Conservation (phyloP, 2,888 invertebrate genomes). For the Mongoloraphidia duomilia region DNA sequence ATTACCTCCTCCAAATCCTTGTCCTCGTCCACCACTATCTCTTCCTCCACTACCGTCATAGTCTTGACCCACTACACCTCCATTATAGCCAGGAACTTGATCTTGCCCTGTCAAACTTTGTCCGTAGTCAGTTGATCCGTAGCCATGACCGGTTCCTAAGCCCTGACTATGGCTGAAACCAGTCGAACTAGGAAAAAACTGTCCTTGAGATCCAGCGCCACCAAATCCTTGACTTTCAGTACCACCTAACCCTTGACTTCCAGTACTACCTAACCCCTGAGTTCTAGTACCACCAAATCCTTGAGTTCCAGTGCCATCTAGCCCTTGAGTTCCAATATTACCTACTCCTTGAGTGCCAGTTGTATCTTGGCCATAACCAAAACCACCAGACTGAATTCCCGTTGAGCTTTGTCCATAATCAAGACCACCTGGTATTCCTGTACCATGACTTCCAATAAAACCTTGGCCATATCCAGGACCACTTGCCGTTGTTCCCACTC, state of each 20-base stretch:
- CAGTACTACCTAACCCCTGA: constrained; percentile 9
- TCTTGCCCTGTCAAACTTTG: background rate
- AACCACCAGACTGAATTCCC: background rate
- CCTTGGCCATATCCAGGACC: constrained; percentile 6
- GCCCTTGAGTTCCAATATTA: background rate
- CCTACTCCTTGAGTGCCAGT: constrained; percentile 1
- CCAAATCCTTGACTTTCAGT: background rate
- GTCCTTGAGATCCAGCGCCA: constrained; percentile 1
- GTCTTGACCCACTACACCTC: background rate
- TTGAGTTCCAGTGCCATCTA: background rate
- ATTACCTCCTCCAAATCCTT: background rate
- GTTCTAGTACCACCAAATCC: background rate
- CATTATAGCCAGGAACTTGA: background rate
- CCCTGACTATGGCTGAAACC: background rate
- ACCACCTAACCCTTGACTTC: background rate
- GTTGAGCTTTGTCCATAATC: constrained; percentile 6
- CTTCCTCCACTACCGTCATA: background rate
- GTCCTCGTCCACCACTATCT: background rate
- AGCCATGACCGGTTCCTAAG: background rate
- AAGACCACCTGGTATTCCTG: constrained; percentile 3
- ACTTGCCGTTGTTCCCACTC: constrained; percentile 4
- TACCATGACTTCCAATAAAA: constrained; percentile 6
- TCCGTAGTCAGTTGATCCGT: constrained; percentile 1
- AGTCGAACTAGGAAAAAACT: background rate
- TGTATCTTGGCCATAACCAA: constrained; percentile 7